Evolutionary conservation across 2,888 invertebrate species (phyloP), one percentile per base, ranked within the genome.

Genomic region (Pyrgus malvae): DNA sequence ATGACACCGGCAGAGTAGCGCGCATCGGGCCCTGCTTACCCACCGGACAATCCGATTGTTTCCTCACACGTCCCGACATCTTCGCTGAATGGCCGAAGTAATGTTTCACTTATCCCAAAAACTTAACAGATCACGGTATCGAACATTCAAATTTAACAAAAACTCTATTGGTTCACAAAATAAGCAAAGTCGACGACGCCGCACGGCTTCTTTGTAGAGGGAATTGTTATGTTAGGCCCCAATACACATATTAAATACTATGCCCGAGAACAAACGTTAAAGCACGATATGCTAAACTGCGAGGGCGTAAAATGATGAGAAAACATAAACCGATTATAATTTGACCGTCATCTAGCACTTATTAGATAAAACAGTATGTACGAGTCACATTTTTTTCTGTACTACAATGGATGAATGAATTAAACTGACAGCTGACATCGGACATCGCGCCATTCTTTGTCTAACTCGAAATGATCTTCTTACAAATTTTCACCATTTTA

Each of bases 1-100:
- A 94, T 51, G 94, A 93, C 72, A 95, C 94, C 66, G 95, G 95
- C 74, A 95, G 88, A 57, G 95, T 95, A 56, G 95, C 95, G 78
- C 94, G 92, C 93, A 95, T 92, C 64, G 95, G 95, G 51, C 94
- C 94, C 82, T 86, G 85, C 69, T 90, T 90, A 50, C 84, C 82
- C 67, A 83, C 85, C 61, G 92, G 91, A 76, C 92, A 93, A 72
- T 94, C 94, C 56, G 94, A 93, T 73, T 93, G 93, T 85, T 93
- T 94, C 68, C 93, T 92, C 67, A 92, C 91, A 68, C 92, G 91
- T 68, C 91, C 89, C 75, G 92, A 92, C 92, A 93, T 92, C 66
- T 74, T 82, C 56, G 50, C 65, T 61, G n/a, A n/a, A n/a, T n/a
- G n/a, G n/a, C 63, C 64, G 62, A 61, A 59, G 54, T 54, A 45